Percentiles rank a stretch among this genome's conserved stretches.
Evolutionary conservation across 2,888 invertebrate species (phyloP).

Genomic region (Synanthedon tipuliformis): DNA sequence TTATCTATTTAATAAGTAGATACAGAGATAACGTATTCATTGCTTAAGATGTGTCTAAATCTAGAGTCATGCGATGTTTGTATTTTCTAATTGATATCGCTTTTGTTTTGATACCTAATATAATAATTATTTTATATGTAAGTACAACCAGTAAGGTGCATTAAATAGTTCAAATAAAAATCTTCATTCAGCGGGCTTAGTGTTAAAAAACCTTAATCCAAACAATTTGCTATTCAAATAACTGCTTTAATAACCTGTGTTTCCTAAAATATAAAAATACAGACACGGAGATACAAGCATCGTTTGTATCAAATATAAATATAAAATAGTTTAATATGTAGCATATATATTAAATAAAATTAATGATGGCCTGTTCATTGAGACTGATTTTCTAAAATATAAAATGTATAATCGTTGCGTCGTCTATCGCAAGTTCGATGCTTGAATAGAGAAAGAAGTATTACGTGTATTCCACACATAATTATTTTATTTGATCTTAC

Average conservation of each 20-base stretch:
- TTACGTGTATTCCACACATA: not conserved
- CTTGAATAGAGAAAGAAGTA: not conserved
- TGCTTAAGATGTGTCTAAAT: constrained; percentile 20
- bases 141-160: no score
- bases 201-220: no score
- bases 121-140: no score
- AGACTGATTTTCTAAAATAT: constrained; percentile 64
- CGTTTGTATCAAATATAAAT: constrained; percentile 26
- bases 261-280: not conserved
- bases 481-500: not conserved
- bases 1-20: no score
- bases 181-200: no score
- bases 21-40: constrained; percentile 10
- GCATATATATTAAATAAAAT: constrained; percentile 9
- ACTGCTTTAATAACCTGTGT: no score
- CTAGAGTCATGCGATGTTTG: constrained; percentile 5
- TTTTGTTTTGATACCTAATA: no score
- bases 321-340: constrained; percentile 26
- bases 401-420: not conserved
- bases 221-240: no score
- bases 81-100: no score
- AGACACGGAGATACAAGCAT: no score
- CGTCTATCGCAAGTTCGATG: constrained; percentile 1
- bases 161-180: no score
- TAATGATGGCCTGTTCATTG: constrained; percentile 64